Evolutionary conservation across 2,888 invertebrate species (phyloP).

Genomic region (Oscheius sp.): DNA sequence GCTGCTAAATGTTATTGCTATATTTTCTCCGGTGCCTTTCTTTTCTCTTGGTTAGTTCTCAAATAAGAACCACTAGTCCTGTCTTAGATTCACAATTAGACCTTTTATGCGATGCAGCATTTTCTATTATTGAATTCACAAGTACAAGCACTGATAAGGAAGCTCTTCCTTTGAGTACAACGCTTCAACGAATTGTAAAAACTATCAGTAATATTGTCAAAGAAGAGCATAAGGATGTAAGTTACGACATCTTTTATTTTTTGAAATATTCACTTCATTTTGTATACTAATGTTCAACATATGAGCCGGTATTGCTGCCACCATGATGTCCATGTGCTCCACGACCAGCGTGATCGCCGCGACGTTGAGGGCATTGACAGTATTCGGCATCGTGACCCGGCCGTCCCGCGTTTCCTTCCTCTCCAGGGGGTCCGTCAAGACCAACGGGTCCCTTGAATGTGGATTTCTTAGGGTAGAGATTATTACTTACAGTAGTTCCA

Average conservation of each 20-base stretch:
- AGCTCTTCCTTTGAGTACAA: neutral
- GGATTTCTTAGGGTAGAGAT: conserved; percentile 19
- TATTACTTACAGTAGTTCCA: conserved; percentile 45
- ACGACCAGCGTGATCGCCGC: conserved; percentile 1
- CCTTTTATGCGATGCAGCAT: conserved; percentile 39
- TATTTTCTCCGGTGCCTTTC: conserved; percentile 67
- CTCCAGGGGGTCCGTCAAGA: conserved; percentile 59
- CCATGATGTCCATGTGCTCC: conserved; percentile 38
- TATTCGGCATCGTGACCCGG: conserved; percentile 52
- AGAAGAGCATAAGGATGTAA: conserved; percentile 22
- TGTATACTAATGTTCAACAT: neutral
- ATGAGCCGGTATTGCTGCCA: conserved; percentile 10
- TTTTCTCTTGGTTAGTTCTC: conserved; percentile 42
- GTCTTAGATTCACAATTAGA: conserved; percentile 42
- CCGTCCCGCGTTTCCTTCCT: conserved; percentile 49
- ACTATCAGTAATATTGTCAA: conserved; percentile 26
- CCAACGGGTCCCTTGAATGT: conserved; percentile 51
- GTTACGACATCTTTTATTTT: neutral
- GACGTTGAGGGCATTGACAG: conserved; percentile 40
- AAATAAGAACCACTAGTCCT: neutral
- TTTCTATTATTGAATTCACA: conserved; percentile 37
- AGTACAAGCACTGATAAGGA: conserved; percentile 14
- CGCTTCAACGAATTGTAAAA: conserved; percentile 23
- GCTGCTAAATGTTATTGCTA: conserved; percentile 64
- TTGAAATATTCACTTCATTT: neutral